Conservation (phyloP, 1,140 invertebrate genomes). For the Lepidurus packardi region DNA sequence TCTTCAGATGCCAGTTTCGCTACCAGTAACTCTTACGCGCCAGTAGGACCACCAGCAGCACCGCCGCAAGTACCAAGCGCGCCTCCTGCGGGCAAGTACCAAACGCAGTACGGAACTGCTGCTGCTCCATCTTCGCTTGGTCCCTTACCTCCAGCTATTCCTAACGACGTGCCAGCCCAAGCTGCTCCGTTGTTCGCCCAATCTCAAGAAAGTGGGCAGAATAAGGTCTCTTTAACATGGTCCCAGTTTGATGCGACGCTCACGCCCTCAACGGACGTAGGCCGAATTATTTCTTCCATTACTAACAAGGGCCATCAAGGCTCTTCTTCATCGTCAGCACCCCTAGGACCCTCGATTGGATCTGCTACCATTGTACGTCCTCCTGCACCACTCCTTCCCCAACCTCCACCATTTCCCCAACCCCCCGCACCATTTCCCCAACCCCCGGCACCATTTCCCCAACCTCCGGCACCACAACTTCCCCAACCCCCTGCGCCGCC, state of each 20-base stretch:
- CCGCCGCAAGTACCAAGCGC: conserved; percentile 2
- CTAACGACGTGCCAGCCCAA: neutral
- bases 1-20: neutral
- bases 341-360: neutral
- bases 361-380: neutral
- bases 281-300: conserved; percentile 27
- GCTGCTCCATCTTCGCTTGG: conserved; percentile 12
- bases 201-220: conserved; percentile 26
- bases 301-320: conserved; percentile 22
- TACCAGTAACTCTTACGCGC: neutral
- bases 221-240: conserved; percentile 33
- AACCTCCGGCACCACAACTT: conserved; percentile 26
- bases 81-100: neutral
- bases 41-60: neutral
- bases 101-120: neutral
- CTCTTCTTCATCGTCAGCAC: neutral
- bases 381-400: conserved; percentile 25
- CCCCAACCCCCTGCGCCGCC: conserved; percentile 27
- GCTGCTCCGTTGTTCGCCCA: conserved; percentile 24
- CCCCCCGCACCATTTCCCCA: conserved; percentile 22
- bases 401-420: conserved; percentile 23
- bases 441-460: conserved; percentile 23
- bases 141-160: neutral
- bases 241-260: conserved; percentile 31
- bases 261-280: conserved; percentile 31